Base-by-base conservation (phyloP, 2,113 vertebrate genomes). In the Jacana jacana region DNA sequence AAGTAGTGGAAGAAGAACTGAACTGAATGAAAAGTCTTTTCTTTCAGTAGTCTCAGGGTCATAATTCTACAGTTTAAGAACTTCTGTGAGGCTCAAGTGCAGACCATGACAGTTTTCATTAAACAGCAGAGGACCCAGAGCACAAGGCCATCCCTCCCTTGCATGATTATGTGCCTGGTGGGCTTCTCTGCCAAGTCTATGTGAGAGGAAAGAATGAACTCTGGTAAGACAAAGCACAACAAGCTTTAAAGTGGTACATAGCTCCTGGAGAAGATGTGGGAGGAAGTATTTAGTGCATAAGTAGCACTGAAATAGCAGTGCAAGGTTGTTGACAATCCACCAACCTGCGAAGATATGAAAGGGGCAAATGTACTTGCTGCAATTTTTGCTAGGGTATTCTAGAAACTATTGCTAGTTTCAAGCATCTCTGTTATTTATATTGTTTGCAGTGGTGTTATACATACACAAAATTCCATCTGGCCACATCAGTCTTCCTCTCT, bases 191-290 rank as follows among this genome's bases (percentile, higher is more conserved):
- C 14, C 17, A 6, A 48, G 63, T 37, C 28, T 72, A 48, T 48
- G 68, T 44, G 55, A 68, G 88, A 95, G 81, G 63, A 93, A 81
- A 88, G 71, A 70, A 58, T 33, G 51, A 86, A 70, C 39, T 58
- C 7, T 7, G 66, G 7, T 66, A 73, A 77, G 44, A 46, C 0
- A 0, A 88, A 89, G 37, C 66, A 88, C 54, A 89, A 44, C 48
- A 78, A 65, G 15, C 51, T 91, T 92, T 61, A 83, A 82, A 82
- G 75, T 58, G 58, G 40, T 37, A 13, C 39, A 22, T 28, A 71
- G 58, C 40, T 89, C 81, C 81, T 83, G 85, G 79, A 95, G 95
- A 88, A 94, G 71, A 44, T 82, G 91, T 88, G 77, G 92, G 94
- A 95, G 89, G 81, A 86, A 75, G 61, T 7, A 7, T 22, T 51